phyloP scores from a whole-genome alignment of 35 echinoderm and acorn worm species.

The Holothuria glaberrima region DNA sequence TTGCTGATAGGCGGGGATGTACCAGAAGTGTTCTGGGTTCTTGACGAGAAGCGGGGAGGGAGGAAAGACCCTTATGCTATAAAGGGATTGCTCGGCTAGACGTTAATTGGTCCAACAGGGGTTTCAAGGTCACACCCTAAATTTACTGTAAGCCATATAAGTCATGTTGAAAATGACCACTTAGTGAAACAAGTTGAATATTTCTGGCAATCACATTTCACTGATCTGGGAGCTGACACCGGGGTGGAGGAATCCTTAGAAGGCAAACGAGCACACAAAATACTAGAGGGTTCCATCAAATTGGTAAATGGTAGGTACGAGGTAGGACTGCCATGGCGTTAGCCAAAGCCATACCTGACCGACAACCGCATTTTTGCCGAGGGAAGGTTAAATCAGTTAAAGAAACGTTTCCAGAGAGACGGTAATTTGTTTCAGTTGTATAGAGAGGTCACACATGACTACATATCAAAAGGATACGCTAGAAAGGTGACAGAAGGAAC shows the following conservation, averaged over 20 bases:
- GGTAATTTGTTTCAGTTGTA: conserved; percentile 29
- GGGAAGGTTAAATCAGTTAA: conserved; percentile 12
- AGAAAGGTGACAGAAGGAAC: not conserved
- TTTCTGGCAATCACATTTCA: no score
- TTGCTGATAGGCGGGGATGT: conserved; percentile 16
- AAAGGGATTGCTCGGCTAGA: not conserved
- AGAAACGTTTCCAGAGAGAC: conserved; percentile 37
- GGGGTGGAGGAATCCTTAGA: conserved; percentile 42
- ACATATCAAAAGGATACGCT: conserved; percentile 33
- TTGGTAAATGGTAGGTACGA: conserved; percentile 50
- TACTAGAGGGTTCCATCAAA: conserved; percentile 58
- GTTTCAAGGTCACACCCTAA: not conserved
- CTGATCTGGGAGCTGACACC: no score
- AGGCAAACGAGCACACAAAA: not conserved
- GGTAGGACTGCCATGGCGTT: conserved; percentile 60
- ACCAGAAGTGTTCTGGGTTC: conserved; percentile 11
- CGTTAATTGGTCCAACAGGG: not conserved
- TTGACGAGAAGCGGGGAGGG: conserved; percentile 10
- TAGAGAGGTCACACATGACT: not conserved
- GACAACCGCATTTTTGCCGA: conserved; percentile 6
- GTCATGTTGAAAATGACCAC: no score
- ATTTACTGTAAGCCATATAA: not conserved
- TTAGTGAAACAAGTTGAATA: no score
- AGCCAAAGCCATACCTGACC: not conserved
- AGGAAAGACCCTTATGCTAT: conserved; percentile 7